Base-by-base conservation (phyloP, 2,888 invertebrate species). In the Cetonia aurata region DNA sequence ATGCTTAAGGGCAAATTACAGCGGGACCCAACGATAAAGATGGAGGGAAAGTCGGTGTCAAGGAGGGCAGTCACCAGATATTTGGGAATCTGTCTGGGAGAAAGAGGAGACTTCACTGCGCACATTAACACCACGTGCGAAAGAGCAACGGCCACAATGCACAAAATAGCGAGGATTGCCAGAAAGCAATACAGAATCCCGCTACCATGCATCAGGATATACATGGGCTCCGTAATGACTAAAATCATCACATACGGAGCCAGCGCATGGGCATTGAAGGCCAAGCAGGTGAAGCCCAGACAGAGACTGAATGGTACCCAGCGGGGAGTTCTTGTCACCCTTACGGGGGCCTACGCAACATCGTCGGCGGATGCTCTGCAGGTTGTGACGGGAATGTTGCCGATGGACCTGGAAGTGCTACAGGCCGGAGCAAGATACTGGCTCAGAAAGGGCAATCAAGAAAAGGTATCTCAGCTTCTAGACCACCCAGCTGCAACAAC, bases 321-420 rank as follows among this genome's bases (percentile, higher is more conserved):
- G 41, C 15, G 67, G 15, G 42, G 17, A 0, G 10, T 71, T 1
- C 50, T 71, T 1, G 1, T 71, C 1, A 10, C 19, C 3, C 8
- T 67, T 6, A 59, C 59, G 0, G 31, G 57, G 6, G 52, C 52
- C 1, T 67, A 42, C 19, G 31, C 67, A 6, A 71, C 67, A 4
- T 42, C 52, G 15, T 42, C 71, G 0, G 25, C 42, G 10, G 71
- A 67, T 4, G 67, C 71, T 1, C 25, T 67, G 6, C 60, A 59
- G n/a, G 67, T 71, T 0, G 13, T 44, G 12, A 44, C 17, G 0
- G 53, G 67, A 0, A 15, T 48, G 0, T 15, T 59, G 3, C 67
- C 70, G 0, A 55, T 70, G 37, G 70, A 70, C 25, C 37, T 67
- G 12, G 53, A 59, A 25, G 55, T 70, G 10, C 33, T 55, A 4